These are phyloP conservation scores for Drosophila ercepeae DNA, from an alignment of 1,140 invertebrate species.

Conservation along the genomic window DNA sequence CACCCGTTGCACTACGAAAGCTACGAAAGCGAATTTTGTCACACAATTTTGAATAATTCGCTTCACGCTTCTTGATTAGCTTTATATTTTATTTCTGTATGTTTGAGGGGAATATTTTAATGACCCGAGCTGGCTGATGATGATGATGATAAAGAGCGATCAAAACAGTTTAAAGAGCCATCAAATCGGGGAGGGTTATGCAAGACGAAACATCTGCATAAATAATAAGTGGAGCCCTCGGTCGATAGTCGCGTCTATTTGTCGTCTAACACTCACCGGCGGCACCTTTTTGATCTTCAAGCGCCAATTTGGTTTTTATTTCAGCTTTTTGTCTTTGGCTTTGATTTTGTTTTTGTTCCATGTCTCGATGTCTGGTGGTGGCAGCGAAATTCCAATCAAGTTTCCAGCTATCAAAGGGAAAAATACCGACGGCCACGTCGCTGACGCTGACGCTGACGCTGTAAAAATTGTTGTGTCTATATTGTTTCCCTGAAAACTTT, in stretches of 20 bases:
- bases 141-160: constrained; percentile 44
- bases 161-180: constrained; percentile 56
- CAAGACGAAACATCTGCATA: constrained; percentile 45
- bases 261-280: constrained; percentile 53
- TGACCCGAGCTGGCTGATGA: background rate
- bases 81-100: constrained; percentile 1
- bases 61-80: constrained; percentile 55
- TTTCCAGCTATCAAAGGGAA: constrained; percentile 49
- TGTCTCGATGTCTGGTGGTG: constrained; percentile 18
- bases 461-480: constrained; percentile 52
- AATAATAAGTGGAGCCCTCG: constrained; percentile 48
- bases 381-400: constrained; percentile 54
- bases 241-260: constrained; percentile 50
- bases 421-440: constrained; percentile 27
- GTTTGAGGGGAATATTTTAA: constrained; percentile 15
- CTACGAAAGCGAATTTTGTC: constrained; percentile 36
- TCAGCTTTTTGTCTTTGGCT: constrained; percentile 16
- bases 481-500: constrained; percentile 49
- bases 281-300: constrained; percentile 46
- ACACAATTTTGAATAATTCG: constrained; percentile 47
- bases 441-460: constrained; percentile 32
- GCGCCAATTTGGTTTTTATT: constrained; percentile 51
- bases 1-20: constrained; percentile 40
- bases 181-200: constrained; percentile 38
- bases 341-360: constrained; percentile 7